Percentiles rank a stretch among this genome's conserved stretches.
Conservation (phyloP, 2,888 invertebrate species). For the Melanotus villosus region DNA sequence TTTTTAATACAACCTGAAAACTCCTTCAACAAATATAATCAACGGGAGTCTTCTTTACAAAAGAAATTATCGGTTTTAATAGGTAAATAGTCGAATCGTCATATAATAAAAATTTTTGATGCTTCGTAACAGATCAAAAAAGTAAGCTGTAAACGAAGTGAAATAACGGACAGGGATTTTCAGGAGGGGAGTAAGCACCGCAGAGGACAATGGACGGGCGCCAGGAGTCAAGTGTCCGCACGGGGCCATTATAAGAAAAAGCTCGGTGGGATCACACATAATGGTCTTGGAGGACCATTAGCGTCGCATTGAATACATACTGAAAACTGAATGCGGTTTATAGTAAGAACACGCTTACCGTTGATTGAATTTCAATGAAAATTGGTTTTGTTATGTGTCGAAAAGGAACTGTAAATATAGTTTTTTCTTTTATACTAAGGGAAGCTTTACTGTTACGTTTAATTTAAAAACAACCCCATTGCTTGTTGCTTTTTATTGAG, state of each 20-base stretch:
- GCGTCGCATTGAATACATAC: constrained; percentile 47
- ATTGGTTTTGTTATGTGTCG: constrained; percentile 47
- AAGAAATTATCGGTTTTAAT: too few species aligned
- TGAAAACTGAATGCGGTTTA: constrained; percentile 47
- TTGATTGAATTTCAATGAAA: constrained; percentile 54
- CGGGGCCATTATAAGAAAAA: constrained; percentile 58
- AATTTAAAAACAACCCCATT: neutral
- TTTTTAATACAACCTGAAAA: too few species aligned
- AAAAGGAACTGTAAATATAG: constrained; percentile 37
- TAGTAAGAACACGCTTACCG: constrained; percentile 51
- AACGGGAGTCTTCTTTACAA: too few species aligned
- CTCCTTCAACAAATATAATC: too few species aligned
- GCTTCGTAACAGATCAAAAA: too few species aligned
- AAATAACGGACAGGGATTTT: constrained; percentile 23
- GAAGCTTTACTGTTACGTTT: neutral
- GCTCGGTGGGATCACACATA: constrained; percentile 54
- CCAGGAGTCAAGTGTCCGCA: constrained; percentile 56
- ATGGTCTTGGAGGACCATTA: constrained; percentile 56
- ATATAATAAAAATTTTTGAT: too few species aligned
- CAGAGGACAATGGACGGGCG: constrained; percentile 52
- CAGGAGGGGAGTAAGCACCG: constrained; percentile 35
- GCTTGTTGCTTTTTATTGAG: too few species aligned
- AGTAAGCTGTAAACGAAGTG: constrained; percentile 41
- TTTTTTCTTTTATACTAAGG: constrained; percentile 6
- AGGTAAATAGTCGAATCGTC: too few species aligned